Conservation (phyloP, 1,140 invertebrate species). For the Sitophilus oryzae region DNA sequence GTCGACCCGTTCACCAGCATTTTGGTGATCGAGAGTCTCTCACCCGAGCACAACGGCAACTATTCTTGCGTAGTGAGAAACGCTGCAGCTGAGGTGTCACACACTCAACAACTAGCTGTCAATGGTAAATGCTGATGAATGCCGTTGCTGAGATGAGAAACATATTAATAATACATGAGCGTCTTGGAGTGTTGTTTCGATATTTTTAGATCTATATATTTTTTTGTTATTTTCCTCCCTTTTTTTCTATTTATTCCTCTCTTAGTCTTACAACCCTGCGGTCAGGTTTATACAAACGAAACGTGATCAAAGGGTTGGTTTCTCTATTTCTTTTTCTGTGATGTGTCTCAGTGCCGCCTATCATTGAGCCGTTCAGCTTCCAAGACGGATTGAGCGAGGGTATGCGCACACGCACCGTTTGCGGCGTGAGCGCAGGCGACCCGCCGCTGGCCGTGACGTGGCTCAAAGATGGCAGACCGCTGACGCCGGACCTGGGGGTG, state of each 20-base stretch:
- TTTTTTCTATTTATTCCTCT: not conserved
- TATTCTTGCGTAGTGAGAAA: conserved; percentile 70
- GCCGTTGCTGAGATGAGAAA: conserved; percentile 24
- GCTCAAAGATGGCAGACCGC: conserved; percentile 68
- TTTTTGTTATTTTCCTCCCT: not conserved
- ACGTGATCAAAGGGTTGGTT: conserved; percentile 19
- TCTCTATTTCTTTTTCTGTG: conserved; percentile 58
- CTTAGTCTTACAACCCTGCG: conserved; percentile 4
- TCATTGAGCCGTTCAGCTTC: conserved; percentile 78
- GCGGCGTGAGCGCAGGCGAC: conserved; percentile 76
- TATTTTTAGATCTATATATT: not conserved
- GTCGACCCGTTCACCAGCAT: conserved; percentile 73
- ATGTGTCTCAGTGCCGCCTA: conserved; percentile 76
- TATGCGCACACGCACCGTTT: conserved; percentile 77
- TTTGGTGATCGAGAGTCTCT: conserved; percentile 70
- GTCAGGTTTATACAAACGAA: not conserved
- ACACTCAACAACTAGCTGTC: conserved; percentile 68
- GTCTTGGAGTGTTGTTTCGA: conserved; percentile 22
- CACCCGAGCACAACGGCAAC: conserved; percentile 70
- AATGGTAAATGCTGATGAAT: conserved; percentile 63
- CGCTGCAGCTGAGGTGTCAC: conserved; percentile 64
- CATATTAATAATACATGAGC: conserved; percentile 5
- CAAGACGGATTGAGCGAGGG: conserved; percentile 76
- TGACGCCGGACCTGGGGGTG: conserved; percentile 56
- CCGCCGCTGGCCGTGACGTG: conserved; percentile 68